A percentile compares a stretch with the other conserved stretches of the same genome.
Evolutionary conservation across 2,888 invertebrate species (phyloP).

Genomic region (Endotricha flammealis): DNA sequence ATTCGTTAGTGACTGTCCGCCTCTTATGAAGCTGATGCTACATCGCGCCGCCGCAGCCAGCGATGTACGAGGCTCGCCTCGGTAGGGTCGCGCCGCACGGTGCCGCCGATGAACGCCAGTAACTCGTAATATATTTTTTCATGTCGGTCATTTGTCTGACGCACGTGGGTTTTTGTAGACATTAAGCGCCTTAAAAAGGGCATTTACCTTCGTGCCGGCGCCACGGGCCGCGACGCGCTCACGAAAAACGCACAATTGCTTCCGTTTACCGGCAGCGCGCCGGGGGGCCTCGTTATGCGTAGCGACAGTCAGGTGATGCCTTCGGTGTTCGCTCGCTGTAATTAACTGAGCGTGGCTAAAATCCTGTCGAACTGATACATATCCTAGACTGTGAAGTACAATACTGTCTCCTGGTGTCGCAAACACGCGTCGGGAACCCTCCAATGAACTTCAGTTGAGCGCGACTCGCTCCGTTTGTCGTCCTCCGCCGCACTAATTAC

Average conservation of each 20-base stretch:
- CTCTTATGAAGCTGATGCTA: background rate
- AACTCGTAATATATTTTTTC: constrained; percentile 54
- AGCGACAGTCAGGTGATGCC: too few species aligned
- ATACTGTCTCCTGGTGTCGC: too few species aligned
- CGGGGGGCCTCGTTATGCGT: too few species aligned
- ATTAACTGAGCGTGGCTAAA: too few species aligned
- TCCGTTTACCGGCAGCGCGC: constrained; percentile 20
- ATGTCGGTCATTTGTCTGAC: constrained; percentile 53
- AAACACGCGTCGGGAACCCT: too few species aligned
- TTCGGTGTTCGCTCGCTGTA: too few species aligned
- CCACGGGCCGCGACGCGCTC: too few species aligned
- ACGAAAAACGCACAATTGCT: constrained; percentile 24
- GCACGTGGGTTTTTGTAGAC: constrained; percentile 58
- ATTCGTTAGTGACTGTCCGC: background rate
- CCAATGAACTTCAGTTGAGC: too few species aligned
- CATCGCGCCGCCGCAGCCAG: background rate
- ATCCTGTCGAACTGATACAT: too few species aligned
- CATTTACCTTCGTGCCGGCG: constrained; percentile 36
- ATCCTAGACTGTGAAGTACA: too few species aligned
- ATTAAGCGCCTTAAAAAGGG: constrained; percentile 56
- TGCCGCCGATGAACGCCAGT: constrained; percentile 35
- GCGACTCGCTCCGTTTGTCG: too few species aligned
- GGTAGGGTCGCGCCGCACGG: background rate
- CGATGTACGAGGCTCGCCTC: background rate
- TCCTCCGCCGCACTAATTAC: too few species aligned